Evolutionary conservation across 2,797 vertebrate genomes (phyloP).

Genomic region (Darevskia mixta): DNA sequence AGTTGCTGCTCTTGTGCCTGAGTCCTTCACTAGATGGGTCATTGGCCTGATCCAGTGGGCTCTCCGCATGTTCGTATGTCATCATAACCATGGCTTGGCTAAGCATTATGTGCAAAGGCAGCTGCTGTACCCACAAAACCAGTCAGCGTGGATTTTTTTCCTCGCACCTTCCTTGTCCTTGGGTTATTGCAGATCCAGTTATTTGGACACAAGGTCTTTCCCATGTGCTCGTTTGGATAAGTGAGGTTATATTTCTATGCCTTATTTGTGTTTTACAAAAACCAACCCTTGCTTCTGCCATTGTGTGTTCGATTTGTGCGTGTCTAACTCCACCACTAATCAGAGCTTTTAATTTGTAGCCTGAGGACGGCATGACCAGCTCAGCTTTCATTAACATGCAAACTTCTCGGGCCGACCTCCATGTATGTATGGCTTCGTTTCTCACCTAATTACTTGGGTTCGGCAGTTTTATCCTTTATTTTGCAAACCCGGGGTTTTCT

Average conservation of each 20-base stretch:
- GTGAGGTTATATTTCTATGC: background rate
- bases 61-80: too few relatives aligned
- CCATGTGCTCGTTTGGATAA: background rate
- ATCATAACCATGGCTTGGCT: too few relatives aligned
- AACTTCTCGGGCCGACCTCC: constrained; percentile 73
- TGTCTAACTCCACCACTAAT: constrained; percentile 69
- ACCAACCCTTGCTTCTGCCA: background rate
- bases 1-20: too few relatives aligned
- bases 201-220: background rate
- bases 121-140: too few relatives aligned
- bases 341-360: constrained; percentile 81
- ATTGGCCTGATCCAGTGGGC: too few relatives aligned
- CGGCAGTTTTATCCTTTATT: background rate
- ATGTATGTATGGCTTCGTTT: constrained; percentile 80
- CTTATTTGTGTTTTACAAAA: background rate
- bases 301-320: background rate
- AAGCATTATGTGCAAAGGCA: too few relatives aligned
- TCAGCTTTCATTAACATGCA: constrained; percentile 80
- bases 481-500: background rate
- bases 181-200: background rate
- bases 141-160: too few relatives aligned
- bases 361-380: constrained; percentile 77
- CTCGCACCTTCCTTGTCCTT: background rate
- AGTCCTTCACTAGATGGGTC: too few relatives aligned
- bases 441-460: constrained; percentile 13